Conservation (phyloP, 2,797 vertebrate species). For the Brotula barbata region DNA sequence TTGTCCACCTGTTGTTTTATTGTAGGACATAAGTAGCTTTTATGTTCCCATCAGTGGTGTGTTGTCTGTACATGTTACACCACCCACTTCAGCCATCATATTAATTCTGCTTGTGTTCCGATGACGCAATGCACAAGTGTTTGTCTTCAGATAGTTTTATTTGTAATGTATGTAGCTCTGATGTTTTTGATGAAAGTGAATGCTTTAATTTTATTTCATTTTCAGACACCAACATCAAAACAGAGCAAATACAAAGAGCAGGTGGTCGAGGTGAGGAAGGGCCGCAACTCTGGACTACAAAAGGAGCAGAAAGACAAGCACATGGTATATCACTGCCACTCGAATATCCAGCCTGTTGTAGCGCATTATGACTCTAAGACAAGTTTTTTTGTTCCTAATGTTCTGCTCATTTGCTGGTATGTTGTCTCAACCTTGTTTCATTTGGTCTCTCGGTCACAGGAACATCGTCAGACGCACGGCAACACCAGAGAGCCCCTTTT, state of each 20-base stretch:
- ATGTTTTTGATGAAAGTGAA: background rate
- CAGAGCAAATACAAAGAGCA: constrained; percentile 97
- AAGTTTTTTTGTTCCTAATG: background rate
- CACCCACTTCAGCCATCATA: no score
- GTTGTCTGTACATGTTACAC: no score
- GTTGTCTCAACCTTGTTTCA: background rate
- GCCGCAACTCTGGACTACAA: constrained; percentile 89
- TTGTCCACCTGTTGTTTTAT: no score
- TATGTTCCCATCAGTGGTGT: no score
- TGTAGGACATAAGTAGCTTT: no score
- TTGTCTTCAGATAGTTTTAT: no score
- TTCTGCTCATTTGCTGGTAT: no score
- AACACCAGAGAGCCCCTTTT: constrained; percentile 91
- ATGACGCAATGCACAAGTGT: no score
- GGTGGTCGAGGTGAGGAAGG: constrained; percentile 95
- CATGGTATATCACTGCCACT: constrained; percentile 78
- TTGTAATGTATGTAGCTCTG: background rate
- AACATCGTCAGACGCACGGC: constrained; percentile 89
- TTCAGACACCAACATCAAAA: constrained; percentile 90
- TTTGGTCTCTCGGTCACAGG: constrained; percentile 71
- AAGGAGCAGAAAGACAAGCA: constrained; percentile 99
- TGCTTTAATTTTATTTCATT: background rate
- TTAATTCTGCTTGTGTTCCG: no score
- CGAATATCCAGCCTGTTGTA: background rate
- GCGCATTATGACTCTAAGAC: background rate